These are phyloP conservation scores for Barbus barbus DNA, from an alignment of 2,113 vertebrate genomes.

Conservation along the genomic window DNA sequence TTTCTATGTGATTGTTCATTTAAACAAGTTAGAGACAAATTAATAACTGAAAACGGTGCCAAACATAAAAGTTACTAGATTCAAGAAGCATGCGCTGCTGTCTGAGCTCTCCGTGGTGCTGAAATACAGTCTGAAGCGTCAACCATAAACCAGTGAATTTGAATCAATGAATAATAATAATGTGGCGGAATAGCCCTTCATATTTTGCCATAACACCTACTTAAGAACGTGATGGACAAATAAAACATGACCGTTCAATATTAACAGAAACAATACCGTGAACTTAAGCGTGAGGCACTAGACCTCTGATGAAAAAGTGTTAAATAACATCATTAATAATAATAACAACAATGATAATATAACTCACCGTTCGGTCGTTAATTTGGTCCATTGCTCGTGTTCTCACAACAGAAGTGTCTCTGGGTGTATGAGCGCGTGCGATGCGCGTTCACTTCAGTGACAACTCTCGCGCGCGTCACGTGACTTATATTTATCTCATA, in stretches of 20 bases:
- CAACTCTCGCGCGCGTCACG: slow-evolving; percentile 41
- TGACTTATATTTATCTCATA: too few relatives aligned
- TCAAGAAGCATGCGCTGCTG: background rate
- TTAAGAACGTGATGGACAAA: background rate
- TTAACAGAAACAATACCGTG: background rate
- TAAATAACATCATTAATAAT: background rate
- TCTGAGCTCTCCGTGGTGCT: slow-evolving; percentile 56
- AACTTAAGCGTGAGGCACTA: background rate
- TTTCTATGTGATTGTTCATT: background rate
- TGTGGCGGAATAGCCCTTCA: background rate
- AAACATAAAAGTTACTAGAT: background rate
- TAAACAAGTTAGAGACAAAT: background rate
- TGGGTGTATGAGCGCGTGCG: slow-evolving; percentile 21
- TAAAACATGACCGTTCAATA: background rate
- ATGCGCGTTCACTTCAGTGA: slow-evolving; percentile 35
- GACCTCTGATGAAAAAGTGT: background rate
- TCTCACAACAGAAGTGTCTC: slow-evolving; percentile 5
- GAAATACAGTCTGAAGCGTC: slow-evolving; percentile 21
- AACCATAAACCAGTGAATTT: background rate
- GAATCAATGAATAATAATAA: background rate
- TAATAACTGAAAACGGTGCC: background rate
- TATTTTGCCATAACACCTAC: background rate
- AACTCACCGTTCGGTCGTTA: slow-evolving; percentile 30
- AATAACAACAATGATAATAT: background rate
- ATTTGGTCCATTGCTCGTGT: slow-evolving; percentile 24